A percentile compares a stretch with the other conserved stretches of the same genome.
Evolutionary conservation across 2,113 vertebrate species (phyloP).

Genomic region (Heterocephalus glaber): DNA sequence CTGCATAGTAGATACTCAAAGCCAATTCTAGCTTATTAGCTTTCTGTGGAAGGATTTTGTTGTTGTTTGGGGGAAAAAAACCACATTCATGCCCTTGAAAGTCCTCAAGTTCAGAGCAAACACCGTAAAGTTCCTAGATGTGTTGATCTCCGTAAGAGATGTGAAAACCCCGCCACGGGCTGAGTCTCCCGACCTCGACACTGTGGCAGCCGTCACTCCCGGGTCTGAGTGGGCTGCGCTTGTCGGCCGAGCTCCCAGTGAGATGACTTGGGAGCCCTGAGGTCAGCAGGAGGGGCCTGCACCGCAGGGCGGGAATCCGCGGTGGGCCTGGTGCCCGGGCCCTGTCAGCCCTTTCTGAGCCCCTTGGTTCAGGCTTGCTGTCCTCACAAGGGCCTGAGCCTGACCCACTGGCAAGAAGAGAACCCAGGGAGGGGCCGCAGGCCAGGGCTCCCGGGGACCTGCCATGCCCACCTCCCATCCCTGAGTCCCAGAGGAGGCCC

Average conservation of each 20-base stretch:
- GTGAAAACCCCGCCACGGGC: background rate
- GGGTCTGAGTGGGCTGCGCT: background rate
- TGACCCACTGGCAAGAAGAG: background rate
- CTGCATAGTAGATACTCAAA: background rate
- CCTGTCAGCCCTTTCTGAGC: background rate
- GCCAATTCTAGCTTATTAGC: conserved; percentile 19
- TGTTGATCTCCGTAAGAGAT: background rate
- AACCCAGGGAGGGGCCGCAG: background rate
- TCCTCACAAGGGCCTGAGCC: background rate
- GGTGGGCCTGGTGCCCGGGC: background rate
- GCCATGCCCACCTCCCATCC: background rate
- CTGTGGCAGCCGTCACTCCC: background rate
- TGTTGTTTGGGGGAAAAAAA: background rate
- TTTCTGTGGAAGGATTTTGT: conserved; percentile 1
- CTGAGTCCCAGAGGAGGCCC: background rate
- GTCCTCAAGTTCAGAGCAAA: background rate
- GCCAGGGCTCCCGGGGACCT: background rate
- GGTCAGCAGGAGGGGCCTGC: no score
- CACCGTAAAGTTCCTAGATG: background rate
- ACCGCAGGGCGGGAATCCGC: no score
- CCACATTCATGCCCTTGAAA: background rate
- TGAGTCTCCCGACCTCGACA: background rate
- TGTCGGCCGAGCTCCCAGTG: background rate
- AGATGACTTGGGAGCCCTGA: no score
- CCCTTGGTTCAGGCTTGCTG: background rate